These are phyloP conservation scores for Tinea trinotella DNA, from an alignment of 2,888 invertebrate species.

Conservation along the genomic window DNA sequence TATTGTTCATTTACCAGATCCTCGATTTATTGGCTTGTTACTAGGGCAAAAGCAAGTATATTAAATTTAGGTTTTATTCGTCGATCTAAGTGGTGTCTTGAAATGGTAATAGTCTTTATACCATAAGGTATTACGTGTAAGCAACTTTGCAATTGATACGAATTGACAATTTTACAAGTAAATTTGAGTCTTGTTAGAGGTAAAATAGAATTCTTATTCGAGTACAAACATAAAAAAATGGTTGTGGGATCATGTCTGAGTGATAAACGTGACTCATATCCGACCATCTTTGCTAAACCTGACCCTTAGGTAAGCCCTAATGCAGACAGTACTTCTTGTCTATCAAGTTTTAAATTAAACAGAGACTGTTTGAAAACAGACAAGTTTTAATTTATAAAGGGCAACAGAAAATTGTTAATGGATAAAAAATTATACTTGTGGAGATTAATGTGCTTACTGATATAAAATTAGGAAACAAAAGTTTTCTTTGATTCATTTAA, in stretches of 20 bases:
- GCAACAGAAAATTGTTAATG: neutral
- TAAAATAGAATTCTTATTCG: too few relatives aligned
- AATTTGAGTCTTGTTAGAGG: too few relatives aligned
- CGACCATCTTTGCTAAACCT: constrained; percentile 7
- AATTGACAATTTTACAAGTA: too few relatives aligned
- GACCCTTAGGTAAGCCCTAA: constrained; percentile 7
- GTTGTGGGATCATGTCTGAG: neutral
- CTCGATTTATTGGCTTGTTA: neutral
- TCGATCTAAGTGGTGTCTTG: neutral
- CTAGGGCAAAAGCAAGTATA: too few relatives aligned
- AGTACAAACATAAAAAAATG: too few relatives aligned
- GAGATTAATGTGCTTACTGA: neutral
- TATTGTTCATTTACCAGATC: neutral
- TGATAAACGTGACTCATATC: neutral
- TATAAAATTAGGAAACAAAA: neutral
- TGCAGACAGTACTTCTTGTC: neutral
- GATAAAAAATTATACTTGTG: neutral
- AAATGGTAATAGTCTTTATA: neutral
- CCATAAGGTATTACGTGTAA: neutral
- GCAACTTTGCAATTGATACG: too few relatives aligned
- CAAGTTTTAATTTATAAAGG: neutral
- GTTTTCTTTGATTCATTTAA: neutral
- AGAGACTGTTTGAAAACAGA: too few relatives aligned
- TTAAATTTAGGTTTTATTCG: neutral
- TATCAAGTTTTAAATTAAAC: neutral